These are phyloP conservation scores for Kryphioiulus occultus DNA, from an alignment of 2,888 invertebrate genomes.

Conservation along the genomic window DNA sequence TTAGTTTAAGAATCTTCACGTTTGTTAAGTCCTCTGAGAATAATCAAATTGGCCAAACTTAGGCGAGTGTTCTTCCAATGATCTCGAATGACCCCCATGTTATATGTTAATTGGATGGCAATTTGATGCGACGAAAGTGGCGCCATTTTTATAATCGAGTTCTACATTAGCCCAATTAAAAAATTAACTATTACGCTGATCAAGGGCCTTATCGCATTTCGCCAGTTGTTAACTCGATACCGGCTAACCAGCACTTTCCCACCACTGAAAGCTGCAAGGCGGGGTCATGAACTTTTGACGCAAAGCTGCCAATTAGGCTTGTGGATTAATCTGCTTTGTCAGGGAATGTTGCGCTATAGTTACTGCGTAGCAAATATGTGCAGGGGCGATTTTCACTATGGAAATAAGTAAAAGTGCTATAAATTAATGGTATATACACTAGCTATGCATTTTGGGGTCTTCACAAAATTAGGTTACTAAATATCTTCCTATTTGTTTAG, in stretches of 20 bases:
- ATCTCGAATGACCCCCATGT: constrained; percentile 9
- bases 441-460: too few relatives aligned
- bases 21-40: neutral
- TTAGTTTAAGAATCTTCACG: too few relatives aligned
- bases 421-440: too few relatives aligned
- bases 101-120: neutral
- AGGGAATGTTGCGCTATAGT: neutral
- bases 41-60: neutral
- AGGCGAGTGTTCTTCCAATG: neutral
- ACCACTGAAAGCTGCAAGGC: neutral
- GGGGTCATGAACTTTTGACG: neutral
- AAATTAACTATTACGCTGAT: neutral
- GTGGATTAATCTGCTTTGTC: neutral
- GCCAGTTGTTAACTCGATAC: neutral
- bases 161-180: neutral
- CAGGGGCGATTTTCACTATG: too few relatives aligned
- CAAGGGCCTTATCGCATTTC: neutral
- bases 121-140: neutral
- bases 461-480: too few relatives aligned
- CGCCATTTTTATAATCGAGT: neutral
- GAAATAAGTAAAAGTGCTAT: too few relatives aligned
- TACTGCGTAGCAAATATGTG: too few relatives aligned
- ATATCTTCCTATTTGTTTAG: too few relatives aligned
- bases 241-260: neutral
- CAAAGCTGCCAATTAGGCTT: neutral